Conservation (phyloP, 2,888 invertebrate species). For the Idaea biselata region DNA sequence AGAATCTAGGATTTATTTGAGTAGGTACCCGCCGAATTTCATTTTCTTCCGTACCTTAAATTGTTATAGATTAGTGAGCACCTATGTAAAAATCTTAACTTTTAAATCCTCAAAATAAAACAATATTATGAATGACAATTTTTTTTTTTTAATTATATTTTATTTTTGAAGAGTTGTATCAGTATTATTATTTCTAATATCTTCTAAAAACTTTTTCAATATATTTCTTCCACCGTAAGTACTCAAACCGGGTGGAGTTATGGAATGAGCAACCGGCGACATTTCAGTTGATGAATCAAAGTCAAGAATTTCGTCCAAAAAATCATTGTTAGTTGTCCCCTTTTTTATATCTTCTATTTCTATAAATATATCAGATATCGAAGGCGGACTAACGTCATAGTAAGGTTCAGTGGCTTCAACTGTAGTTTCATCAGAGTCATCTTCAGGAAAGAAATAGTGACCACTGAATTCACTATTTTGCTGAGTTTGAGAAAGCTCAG, state of each 20-base stretch:
- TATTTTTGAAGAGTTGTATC: conserved; percentile 12
- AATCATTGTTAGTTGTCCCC: conserved; percentile 57
- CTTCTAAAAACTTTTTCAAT: conserved; percentile 54
- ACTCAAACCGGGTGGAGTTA: conserved; percentile 45
- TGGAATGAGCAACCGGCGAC: conserved; percentile 34
- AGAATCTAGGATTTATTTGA: neutral
- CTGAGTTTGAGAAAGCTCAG: conserved; percentile 57
- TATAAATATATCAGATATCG: conserved; percentile 54
- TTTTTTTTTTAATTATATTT: conserved; percentile 4
- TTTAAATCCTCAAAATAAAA: too few species aligned
- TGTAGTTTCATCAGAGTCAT: conserved; percentile 43
- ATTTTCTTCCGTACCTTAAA: neutral
- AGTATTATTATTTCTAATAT: conserved; percentile 38
- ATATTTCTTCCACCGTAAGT: conserved; percentile 43
- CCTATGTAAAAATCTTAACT: neutral
- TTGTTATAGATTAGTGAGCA: neutral
- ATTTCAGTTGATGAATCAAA: conserved; percentile 53
- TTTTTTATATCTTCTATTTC: conserved; percentile 65
- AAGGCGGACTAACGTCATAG: conserved; percentile 51
- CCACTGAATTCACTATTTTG: conserved; percentile 62
- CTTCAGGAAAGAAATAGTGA: conserved; percentile 73
- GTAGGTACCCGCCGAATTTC: neutral
- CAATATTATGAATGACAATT: neutral
- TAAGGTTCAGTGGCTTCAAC: conserved; percentile 53
- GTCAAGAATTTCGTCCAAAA: conserved; percentile 69